Evolutionary conservation across 2,113 vertebrate genomes (phyloP).

Genomic region (Osmerus eperlanus): DNA sequence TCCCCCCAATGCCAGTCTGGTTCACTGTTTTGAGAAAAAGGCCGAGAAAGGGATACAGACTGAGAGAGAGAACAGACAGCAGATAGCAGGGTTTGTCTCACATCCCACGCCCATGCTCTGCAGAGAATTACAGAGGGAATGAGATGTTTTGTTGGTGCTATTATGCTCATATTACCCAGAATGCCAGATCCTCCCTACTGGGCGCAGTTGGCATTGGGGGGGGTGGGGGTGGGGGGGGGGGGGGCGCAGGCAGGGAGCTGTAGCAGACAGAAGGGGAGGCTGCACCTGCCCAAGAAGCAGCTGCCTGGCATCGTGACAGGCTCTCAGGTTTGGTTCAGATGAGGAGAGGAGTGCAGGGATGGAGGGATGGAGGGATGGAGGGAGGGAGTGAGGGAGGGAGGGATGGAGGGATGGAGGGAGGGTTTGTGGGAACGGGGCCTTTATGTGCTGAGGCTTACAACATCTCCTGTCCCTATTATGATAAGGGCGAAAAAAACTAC

Average conservation of each 20-base stretch:
- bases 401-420: constrained; percentile 11
- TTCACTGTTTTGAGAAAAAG: too few relatives aligned
- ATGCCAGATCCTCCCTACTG: constrained; percentile 63
- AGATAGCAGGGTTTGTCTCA: constrained; percentile 46
- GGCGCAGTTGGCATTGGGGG: constrained; percentile 48
- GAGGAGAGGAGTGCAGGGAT: background rate
- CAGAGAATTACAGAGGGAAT: constrained; percentile 64
- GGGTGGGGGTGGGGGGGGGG: constrained; percentile 5
- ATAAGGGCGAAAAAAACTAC: constrained; percentile 1
- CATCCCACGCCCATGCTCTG: constrained; percentile 44
- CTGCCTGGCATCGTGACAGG: constrained; percentile 58
- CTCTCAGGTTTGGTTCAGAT: constrained; percentile 40
- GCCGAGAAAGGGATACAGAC: too few relatives aligned
- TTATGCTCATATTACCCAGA: constrained; percentile 65
- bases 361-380: constrained; percentile 34
- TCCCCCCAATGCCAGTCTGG: too few relatives aligned
- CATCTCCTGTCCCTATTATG: constrained; percentile 40
- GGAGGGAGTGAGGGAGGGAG: constrained; percentile 21
- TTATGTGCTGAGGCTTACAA: constrained; percentile 56
- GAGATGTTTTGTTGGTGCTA: constrained; percentile 67
- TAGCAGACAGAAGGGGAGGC: constrained; percentile 20
- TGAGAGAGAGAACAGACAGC: background rate
- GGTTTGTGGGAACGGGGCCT: constrained; percentile 46
- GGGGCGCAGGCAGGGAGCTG: constrained; percentile 5
- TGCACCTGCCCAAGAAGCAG: constrained; percentile 57